Evolutionary conservation across 2,797 vertebrate species (phyloP), one percentile per base, ranked within the genome.

Genomic region (Eulemur mongoz): DNA sequence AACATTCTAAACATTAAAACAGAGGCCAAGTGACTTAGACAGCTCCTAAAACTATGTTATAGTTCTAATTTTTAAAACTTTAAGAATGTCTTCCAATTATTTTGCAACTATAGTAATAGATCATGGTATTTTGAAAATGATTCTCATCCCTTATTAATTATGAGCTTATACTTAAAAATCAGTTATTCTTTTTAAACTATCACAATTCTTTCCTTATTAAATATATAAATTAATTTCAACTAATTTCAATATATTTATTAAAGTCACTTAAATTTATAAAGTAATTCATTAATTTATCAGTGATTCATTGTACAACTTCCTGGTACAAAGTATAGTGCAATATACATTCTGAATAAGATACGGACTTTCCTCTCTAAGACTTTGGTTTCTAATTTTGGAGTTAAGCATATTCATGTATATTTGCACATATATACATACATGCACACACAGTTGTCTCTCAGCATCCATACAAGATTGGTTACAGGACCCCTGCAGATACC

Each of bases 1-100:
- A 88, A 25, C 23, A 70, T 81, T 96, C 27, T 93, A 82, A 78
- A 67, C 38, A 86, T 54, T 61, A 22, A 94, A 90, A 63, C n/a
- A 94, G 32, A 87, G 38, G 8, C 22, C 30, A 38, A 43, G 22
- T 30, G 45, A 43, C 81, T 82, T 89, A 7, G 7, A 30, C 9
- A 65, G 30, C 25, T 63, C 30, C 22, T 48, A 25, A 87, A 81
- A 22, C n/a, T 8, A 45, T 70, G 3, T 10, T n/a, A 32, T 48
- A 75, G 22, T 15, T 67, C 1, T 48, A 5, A 43, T 35, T 52
- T 91, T 95, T 97, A 92, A 67, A 73, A 85, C 50, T 65, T 0
- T 89, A 65, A 95, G 40, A 82, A 72, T 76, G 38, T 48, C 78
- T 87, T 90, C 18, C 4, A 72, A 22, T 92, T 78, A 93, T 73